These are phyloP conservation scores for Lethenteron camtschaticum DNA, from an alignment of 2,113 vertebrate genomes.

Conservation along the genomic window DNA sequence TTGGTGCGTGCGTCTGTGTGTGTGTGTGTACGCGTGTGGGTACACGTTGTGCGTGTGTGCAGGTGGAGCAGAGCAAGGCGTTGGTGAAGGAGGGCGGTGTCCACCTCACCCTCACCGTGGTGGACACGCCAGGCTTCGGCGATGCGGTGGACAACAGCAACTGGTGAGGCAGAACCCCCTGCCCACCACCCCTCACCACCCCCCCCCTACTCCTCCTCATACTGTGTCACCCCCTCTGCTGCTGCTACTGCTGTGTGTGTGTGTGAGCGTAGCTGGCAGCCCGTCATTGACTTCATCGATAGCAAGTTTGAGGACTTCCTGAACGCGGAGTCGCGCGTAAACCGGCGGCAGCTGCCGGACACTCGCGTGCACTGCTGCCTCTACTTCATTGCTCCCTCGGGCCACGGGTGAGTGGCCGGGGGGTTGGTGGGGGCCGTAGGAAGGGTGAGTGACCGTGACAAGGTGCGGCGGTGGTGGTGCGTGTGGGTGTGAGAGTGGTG, in stretches of 20 bases:
- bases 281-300: slow-evolving; percentile 31
- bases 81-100: slow-evolving; percentile 22
- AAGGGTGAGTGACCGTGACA: no score
- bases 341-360: slow-evolving; percentile 30
- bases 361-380: slow-evolving; percentile 37
- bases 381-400: slow-evolving; percentile 20
- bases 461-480: no score
- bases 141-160: slow-evolving; percentile 28
- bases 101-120: slow-evolving; percentile 27
- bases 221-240: not conserved
- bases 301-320: slow-evolving; percentile 37
- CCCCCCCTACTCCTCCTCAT: not conserved
- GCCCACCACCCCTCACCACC: not conserved
- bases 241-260: not conserved
- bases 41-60: no score
- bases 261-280: slow-evolving; percentile 28
- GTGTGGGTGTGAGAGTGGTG: no score
- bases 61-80: slow-evolving; percentile 19
- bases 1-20: no score
- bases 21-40: no score
- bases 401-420: not conserved
- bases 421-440: no score
- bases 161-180: slow-evolving; percentile 18
- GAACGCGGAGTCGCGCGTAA: slow-evolving; percentile 30
- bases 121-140: slow-evolving; percentile 36